phyloP scores from a whole-genome alignment of 2,797 vertebrate genomes.

The Dendrocincla tyrannina region DNA sequence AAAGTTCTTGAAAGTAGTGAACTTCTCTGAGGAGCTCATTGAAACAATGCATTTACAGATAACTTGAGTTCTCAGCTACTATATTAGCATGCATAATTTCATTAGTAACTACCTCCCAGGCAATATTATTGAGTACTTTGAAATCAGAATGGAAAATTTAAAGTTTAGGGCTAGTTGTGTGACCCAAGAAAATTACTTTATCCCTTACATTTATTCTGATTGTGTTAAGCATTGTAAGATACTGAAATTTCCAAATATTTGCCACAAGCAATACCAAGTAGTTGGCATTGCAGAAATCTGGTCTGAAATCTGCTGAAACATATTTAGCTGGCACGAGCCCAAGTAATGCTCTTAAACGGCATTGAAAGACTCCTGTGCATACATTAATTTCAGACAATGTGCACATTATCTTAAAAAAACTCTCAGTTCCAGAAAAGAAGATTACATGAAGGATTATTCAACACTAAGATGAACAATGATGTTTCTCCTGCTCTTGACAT shows the following conservation, averaged over 20 bases:
- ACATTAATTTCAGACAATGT: slow-evolving; percentile 27
- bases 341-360: neutral
- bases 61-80: neutral
- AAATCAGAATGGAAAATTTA: neutral
- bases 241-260: neutral
- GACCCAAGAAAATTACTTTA: neutral
- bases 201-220: neutral
- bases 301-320: neutral
- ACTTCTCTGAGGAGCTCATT: neutral
- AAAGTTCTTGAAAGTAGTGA: neutral
- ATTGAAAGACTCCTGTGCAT: neutral
- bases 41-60: neutral
- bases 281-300: neutral
- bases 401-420: neutral
- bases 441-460: slow-evolving; percentile 29
- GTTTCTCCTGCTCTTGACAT: neutral
- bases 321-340: neutral
- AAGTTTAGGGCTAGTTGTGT: neutral
- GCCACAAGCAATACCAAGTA: neutral
- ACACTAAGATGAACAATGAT: neutral
- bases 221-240: neutral
- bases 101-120: neutral
- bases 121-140: neutral
- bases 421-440: slow-evolving; percentile 4
- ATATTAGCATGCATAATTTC: neutral